Percentiles rank a stretch among this genome's conserved stretches.
Evolutionary conservation across 2,797 vertebrate genomes (phyloP).

Genomic region (Myripristis jacobus): DNA sequence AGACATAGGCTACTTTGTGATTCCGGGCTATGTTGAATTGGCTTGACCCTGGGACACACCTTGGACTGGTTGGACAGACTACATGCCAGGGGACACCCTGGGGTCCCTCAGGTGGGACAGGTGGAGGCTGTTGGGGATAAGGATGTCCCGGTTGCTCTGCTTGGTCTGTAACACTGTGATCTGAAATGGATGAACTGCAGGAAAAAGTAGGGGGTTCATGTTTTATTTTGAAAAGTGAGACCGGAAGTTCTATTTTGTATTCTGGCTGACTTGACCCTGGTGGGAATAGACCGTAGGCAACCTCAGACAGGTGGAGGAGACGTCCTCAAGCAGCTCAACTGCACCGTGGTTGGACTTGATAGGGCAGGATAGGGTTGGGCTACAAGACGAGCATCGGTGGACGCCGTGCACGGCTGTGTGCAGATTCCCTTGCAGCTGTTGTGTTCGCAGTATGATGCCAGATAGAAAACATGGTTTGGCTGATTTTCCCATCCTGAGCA

Average conservation of each 20-base stretch:
- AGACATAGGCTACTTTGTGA: no score
- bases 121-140: no score
- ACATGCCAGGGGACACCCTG: no score
- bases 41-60: no score
- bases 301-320: constrained; percentile 82
- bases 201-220: no score
- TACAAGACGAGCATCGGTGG: constrained; percentile 65
- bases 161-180: no score
- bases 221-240: constrained; percentile 54
- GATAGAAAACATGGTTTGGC: constrained; percentile 59
- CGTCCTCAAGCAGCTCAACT: constrained; percentile 64
- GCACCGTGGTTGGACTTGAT: constrained; percentile 59
- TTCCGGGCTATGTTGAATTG: no score
- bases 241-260: constrained; percentile 7
- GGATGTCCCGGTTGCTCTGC: no score
- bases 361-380: constrained; percentile 70
- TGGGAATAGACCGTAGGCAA: constrained; percentile 49
- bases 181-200: no score
- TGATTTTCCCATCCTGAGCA: constrained; percentile 63
- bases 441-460: constrained; percentile 53
- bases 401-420: constrained; percentile 61
- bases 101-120: no score
- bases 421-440: constrained; percentile 63
- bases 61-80: no score
- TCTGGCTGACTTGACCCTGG: background rate